Percentiles rank a stretch among this genome's conserved stretches.
phyloP scores from a whole-genome alignment of 2,888 invertebrate genomes.

The Coelopa pilipes region DNA sequence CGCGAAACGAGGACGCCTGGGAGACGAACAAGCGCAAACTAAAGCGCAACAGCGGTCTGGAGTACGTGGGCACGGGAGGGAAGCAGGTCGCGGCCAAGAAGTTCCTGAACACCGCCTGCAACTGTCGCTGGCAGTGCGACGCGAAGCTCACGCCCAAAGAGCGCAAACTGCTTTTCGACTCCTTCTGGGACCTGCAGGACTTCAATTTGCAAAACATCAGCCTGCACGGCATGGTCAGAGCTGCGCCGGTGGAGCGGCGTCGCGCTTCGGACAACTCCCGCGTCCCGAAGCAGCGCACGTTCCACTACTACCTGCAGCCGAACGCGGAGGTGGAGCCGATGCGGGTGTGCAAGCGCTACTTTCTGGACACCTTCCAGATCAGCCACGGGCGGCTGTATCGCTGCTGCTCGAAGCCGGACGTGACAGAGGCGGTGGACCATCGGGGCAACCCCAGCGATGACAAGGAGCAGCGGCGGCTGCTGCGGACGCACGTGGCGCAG shows the following conservation, averaged over 20 bases:
- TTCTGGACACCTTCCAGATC: slow-evolving; percentile 28
- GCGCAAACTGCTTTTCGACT: slow-evolving; percentile 26
- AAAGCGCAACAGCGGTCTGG: slow-evolving; percentile 22
- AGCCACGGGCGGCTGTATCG: slow-evolving; percentile 30
- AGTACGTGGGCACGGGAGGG: slow-evolving; percentile 8
- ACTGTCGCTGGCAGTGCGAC: slow-evolving; percentile 25
- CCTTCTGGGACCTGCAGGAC: slow-evolving; percentile 25
- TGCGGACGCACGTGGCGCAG: slow-evolving; percentile 13
- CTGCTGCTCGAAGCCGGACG: slow-evolving; percentile 14
- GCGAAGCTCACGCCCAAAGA: slow-evolving; percentile 3
- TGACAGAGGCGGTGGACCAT: slow-evolving; percentile 12
- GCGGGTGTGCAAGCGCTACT: slow-evolving; percentile 25
- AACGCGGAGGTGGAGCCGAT: slow-evolving; percentile 9
- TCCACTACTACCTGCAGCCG: slow-evolving; percentile 17
- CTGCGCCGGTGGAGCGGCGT: slow-evolving; percentile 18
- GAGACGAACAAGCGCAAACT: slow-evolving; percentile 15
- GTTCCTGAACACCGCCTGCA: slow-evolving; percentile 21
- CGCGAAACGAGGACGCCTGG: neutral
- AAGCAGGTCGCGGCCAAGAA: slow-evolving; percentile 8
- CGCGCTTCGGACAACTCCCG: neutral
- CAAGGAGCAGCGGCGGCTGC: slow-evolving; percentile 12
- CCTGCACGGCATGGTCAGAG: slow-evolving; percentile 23
- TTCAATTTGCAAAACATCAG: slow-evolving; percentile 26
- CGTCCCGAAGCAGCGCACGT: neutral
- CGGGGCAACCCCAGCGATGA: slow-evolving; percentile 26